Evolutionary conservation across 2,113 vertebrate genomes (phyloP), one percentile per base, ranked within the genome.

Genomic region (Scalopus aquaticus): DNA sequence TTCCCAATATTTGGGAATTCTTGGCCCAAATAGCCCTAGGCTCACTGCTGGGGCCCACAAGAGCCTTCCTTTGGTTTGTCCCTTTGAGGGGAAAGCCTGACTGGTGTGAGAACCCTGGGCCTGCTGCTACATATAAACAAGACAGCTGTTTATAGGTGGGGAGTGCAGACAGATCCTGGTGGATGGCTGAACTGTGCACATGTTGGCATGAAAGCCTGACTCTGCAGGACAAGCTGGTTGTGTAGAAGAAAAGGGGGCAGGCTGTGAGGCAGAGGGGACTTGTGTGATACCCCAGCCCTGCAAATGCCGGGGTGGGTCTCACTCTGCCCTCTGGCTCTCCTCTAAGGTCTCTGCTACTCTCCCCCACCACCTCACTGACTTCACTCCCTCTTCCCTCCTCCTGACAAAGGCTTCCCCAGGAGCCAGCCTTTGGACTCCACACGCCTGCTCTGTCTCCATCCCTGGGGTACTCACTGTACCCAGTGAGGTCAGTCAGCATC

Each of bases 231-330:
- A 15, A 15, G 62, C 44, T 1, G 26, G 39, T 16, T 32, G 46
- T 9, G 65, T 20, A 24, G 44, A 42, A 24, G 51, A 70, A 12
- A 78, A 54, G 56, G 32, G 17, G 9, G 35, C 28, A 5, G 46
- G n/a, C 54, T 20, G 15, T 9, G 60, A 84, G 72, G 35, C 2
- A 16, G 32, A n/a, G 56, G 22, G 11, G 3, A 0, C 0, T 3
- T 9, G 0, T 0, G 17, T 3, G 3, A 11, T 35, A 58, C 20
- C 16, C 19, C 2, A 0, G 60, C 12, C 64, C 42, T 42, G 17
- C 2, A 42, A 13, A 16, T 15, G 28, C n/a, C 2, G 12, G 6
- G 24, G 6, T 8, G 24, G 56, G 62, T 6, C 49, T 26, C n/a
- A 16, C n/a, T 46, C 70, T 28, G 19, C 39, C 83, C 13, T 35